Evolutionary conservation across 2,797 vertebrate species (phyloP), one percentile per base, ranked within the genome.

Genomic region (Eulemur coronatus): DNA sequence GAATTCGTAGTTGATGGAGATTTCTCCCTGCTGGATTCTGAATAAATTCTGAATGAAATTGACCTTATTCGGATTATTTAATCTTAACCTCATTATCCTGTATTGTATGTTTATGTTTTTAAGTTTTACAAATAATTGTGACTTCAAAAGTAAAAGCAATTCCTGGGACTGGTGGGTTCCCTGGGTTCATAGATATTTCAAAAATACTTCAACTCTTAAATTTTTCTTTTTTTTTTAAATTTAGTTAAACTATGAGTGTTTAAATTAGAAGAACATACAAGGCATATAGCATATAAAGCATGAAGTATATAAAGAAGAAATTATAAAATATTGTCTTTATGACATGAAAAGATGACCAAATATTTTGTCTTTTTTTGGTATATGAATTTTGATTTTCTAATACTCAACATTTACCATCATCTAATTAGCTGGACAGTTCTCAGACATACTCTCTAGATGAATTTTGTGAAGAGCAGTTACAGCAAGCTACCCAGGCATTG

Each of bases 391-490:
- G 13, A 59, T 24, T 95, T 85, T 92, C 30, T 14, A 81, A 43
- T 46, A 10, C 28, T 86, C 52, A 87, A 61, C 41, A 33, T 70
- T 92, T 91, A 6, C 22, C 85, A 0, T 94, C 43, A 48, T 82
- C 69, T 85, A 33, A 90, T 86, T 89, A 99, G 98, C 89, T 98
- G 94, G 97, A 98, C 55, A 93, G 50, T 41, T 97, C 80, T 35
- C 88, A 76, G 57, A 98, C 98, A 5, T 98, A 98, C 33, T 97
- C 96, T 41, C 93, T 98, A n/a, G 92, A 97, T 59, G 97, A 97
- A 33, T 99, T 99, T 97, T 98, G 98, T 95, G 96, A 98, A 69
- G 96, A 97, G 33, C 98, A 99, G 69, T 95, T 92, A 30, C 95
- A 96, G 33, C 98, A 98, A 52, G 94, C 97, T 78, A 50, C 94